Percentiles rank a stretch among this genome's conserved stretches.
Conservation (phyloP, 2,797 vertebrate genomes). For the Phyllotis vaccarum region DNA sequence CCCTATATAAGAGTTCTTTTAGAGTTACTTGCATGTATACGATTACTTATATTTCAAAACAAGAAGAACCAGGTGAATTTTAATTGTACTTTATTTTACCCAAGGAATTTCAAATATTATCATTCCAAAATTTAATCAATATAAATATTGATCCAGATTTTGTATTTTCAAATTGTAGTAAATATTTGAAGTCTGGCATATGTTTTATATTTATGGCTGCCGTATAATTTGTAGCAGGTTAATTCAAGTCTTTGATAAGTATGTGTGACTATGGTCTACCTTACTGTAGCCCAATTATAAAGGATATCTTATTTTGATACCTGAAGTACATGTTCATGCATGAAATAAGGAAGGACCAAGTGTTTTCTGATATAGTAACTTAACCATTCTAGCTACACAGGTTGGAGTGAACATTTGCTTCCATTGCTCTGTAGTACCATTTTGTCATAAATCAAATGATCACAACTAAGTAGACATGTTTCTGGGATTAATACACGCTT, state of each 20-base stretch:
- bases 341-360: not conserved
- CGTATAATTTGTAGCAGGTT: not conserved
- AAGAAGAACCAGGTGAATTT: slow-evolving; percentile 19
- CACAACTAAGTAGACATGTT: not conserved
- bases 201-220: not conserved
- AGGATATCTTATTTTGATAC: not conserved
- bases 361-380: not conserved
- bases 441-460: slow-evolving; percentile 27
- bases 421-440: not conserved
- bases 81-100: slow-evolving; percentile 29
- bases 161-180: not conserved
- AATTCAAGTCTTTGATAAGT: not conserved
- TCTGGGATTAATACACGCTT: slow-evolving; percentile 22
- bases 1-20: not conserved
- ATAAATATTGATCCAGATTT: not conserved
- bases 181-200: not conserved
- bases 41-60: not conserved
- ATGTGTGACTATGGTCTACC: not conserved
- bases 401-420: not conserved
- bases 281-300: not conserved
- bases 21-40: not conserved
- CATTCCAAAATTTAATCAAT: not conserved
- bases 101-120: not conserved
- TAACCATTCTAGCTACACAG: not conserved
- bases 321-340: slow-evolving; percentile 5